These are phyloP conservation scores for Stigmatopora nigra DNA, from an alignment of 2,113 vertebrate species.

Conservation along the genomic window DNA sequence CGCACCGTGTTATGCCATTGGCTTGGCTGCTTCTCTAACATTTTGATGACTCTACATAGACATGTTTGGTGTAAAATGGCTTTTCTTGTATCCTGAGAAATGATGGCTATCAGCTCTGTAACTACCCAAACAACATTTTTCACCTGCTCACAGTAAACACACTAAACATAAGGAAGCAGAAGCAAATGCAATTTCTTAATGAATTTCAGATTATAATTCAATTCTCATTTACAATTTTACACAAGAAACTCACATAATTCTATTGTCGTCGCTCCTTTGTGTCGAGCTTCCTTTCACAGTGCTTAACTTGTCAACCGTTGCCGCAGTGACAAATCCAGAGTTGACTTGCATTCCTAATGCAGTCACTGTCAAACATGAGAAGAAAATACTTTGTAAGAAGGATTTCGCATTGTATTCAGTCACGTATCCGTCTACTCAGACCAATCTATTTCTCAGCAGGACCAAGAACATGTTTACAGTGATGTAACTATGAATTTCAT, in stretches of 20 bases:
- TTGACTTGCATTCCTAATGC: not conserved
- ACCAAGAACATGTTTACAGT: not conserved
- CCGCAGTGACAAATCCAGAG: not conserved
- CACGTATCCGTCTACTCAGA: not conserved
- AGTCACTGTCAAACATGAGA: not conserved
- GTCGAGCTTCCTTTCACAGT: not conserved
- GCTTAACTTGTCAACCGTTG: not conserved
- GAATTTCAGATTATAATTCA: not conserved
- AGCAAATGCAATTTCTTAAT: too few species aligned
- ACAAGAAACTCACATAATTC: not conserved
- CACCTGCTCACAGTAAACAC: too few species aligned
- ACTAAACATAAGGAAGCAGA: too few species aligned
- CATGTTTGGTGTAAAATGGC: too few species aligned
- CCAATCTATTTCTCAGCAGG: not conserved
- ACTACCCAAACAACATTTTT: too few species aligned
- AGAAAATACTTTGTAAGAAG: not conserved
- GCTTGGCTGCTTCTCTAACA: not conserved
- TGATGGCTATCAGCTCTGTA: too few species aligned
- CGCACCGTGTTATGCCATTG: not conserved
- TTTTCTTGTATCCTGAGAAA: too few species aligned
- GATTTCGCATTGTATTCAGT: not conserved
- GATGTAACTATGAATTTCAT: not conserved
- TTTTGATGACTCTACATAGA: too few species aligned
- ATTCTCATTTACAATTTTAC: not conserved
- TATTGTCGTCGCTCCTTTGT: not conserved